Conservation (phyloP, 2,113 vertebrate species). For the Notarius lentiginosus region DNA sequence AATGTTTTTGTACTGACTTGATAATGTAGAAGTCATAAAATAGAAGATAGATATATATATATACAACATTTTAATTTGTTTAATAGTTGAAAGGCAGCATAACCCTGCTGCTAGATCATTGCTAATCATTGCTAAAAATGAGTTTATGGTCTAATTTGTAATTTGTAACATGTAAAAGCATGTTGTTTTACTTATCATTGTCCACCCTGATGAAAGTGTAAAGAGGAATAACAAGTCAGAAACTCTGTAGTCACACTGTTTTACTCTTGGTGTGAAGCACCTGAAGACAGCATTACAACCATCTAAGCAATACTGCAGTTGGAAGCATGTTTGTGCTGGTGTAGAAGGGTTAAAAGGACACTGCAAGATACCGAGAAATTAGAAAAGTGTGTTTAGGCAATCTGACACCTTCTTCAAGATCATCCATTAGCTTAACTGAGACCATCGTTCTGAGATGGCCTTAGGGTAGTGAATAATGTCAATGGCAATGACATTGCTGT, state of each 20-base stretch:
- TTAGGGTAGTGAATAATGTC: conserved; percentile 20
- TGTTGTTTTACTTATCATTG: neutral
- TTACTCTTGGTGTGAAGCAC: neutral
- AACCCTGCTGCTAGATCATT: neutral
- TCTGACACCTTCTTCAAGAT: conserved; percentile 9
- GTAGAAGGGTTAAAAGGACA: neutral
- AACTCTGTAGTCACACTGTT: neutral
- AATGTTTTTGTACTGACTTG: no score
- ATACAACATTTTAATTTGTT: neutral
- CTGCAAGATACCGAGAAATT: neutral
- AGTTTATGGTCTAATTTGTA: neutral
- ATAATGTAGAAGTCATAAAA: no score
- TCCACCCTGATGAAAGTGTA: neutral
- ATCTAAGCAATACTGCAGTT: neutral
- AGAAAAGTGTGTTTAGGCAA: conserved; percentile 14
- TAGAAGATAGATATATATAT: no score
- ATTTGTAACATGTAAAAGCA: neutral
- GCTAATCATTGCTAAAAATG: no score
- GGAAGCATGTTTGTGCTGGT: neutral
- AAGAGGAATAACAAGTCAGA: neutral
- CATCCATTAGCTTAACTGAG: conserved; percentile 9
- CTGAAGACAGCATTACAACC: neutral
- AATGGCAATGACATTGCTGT: neutral
- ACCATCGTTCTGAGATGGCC: neutral
- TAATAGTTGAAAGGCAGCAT: neutral